Evolutionary conservation across 2,113 vertebrate genomes (phyloP).

Genomic region (Brienomyrus brachyistius): DNA sequence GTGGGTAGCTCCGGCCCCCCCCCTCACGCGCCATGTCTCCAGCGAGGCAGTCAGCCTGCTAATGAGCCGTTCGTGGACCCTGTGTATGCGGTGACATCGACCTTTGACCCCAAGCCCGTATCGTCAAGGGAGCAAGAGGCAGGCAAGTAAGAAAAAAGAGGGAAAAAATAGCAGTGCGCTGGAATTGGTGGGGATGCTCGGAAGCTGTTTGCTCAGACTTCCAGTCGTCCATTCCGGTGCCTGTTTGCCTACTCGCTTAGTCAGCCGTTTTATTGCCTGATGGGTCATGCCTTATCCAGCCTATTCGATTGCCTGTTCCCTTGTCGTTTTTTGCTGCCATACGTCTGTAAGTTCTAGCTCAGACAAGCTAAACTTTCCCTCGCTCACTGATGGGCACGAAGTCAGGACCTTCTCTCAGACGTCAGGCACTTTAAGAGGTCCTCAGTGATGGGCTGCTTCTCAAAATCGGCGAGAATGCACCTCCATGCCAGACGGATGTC

Average conservation of each 20-base stretch:
- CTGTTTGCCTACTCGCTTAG: neutral
- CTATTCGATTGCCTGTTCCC: neutral
- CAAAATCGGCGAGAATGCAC: neutral
- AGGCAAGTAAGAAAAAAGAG: conserved; percentile 29
- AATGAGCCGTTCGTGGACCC: conserved; percentile 71
- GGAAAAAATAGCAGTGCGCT: neutral
- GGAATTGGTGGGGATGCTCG: neutral
- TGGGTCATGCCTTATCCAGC: neutral
- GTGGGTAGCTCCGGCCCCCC: conserved; percentile 51
- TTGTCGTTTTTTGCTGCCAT: neutral
- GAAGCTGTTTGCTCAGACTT: neutral
- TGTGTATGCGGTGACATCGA: conserved; percentile 60
- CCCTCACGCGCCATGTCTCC: conserved; percentile 53
- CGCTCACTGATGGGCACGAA: neutral
- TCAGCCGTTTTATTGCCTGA: neutral
- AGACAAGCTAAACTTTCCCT: neutral
- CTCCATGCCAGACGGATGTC: neutral
- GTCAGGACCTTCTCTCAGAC: no score
- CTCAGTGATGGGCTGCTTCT: no score
- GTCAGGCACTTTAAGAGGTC: no score
- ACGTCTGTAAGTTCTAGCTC: neutral
- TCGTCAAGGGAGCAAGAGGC: conserved; percentile 49
- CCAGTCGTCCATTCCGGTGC: neutral
- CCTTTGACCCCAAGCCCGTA: conserved; percentile 54
- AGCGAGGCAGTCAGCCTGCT: conserved; percentile 52